Conservation (phyloP, 1,140 invertebrate species). For the Euborellia annulipes region DNA sequence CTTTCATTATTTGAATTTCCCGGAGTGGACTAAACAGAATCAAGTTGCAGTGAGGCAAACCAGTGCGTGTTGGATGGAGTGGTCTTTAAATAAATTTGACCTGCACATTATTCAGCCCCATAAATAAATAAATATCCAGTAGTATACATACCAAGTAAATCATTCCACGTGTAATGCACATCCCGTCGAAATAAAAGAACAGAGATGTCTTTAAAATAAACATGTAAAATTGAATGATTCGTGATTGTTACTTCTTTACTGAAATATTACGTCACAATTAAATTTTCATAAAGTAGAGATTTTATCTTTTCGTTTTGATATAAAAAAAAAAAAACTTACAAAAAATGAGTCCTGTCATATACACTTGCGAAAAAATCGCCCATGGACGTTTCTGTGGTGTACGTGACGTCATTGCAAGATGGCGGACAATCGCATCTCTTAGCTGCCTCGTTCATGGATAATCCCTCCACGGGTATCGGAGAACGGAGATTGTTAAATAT, state of each 20-base stretch:
- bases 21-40: too few relatives aligned
- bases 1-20: too few relatives aligned
- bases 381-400: constrained; percentile 5
- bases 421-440: constrained; percentile 11
- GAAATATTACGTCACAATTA: background rate
- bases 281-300: background rate
- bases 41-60: too few relatives aligned
- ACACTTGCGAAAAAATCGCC: constrained; percentile 10
- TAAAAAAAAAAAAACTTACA: constrained; percentile 6
- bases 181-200: constrained; percentile 9
- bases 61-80: too few relatives aligned
- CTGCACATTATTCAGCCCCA: too few relatives aligned
- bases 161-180: constrained; percentile 11
- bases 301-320: background rate
- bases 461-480: constrained; percentile 2
- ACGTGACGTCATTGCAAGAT: constrained; percentile 10
- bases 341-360: constrained; percentile 10
- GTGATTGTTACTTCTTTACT: constrained; percentile 9
- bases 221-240: constrained; percentile 13
- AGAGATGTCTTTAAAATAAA: constrained; percentile 13
- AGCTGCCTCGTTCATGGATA: constrained; percentile 3
- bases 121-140: too few relatives aligned
- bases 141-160: constrained; percentile 10
- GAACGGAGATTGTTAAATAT: constrained; percentile 10
- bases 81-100: too few relatives aligned